These are phyloP conservation scores for Phalanger gymnotis DNA, from an alignment of 2,797 vertebrate species.

Conservation along the genomic window DNA sequence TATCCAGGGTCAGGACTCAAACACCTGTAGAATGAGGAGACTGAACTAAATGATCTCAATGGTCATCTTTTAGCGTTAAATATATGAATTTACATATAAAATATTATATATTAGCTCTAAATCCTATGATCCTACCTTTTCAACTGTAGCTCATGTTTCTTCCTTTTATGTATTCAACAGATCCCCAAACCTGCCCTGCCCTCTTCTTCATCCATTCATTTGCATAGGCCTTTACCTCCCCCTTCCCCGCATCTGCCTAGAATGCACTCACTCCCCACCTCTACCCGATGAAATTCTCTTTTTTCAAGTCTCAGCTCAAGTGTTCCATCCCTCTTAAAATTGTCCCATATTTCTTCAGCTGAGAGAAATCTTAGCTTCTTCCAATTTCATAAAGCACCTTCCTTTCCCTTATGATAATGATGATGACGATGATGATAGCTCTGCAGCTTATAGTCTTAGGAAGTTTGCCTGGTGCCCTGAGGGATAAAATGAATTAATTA, in stretches of 20 bases:
- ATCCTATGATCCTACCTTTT: not conserved
- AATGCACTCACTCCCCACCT: not conserved
- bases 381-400: not conserved
- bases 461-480: not conserved
- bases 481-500: not conserved
- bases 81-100: not conserved
- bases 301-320: not conserved
- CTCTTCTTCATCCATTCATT: not conserved
- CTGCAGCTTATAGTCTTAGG: not conserved
- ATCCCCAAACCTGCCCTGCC: not conserved
- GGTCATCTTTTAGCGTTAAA: not conserved
- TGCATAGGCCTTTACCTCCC: not conserved
- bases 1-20: not conserved
- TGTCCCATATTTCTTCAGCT: not conserved
- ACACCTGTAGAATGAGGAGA: not conserved
- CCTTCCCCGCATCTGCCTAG: not conserved
- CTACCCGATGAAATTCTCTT: not conserved
- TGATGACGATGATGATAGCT: not conserved
- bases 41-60: not conserved
- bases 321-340: not conserved
- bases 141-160: not conserved
- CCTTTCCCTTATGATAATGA: not conserved
- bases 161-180: not conserved
- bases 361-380: not conserved
- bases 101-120: not conserved